Conservation (phyloP, 2,113 vertebrate genomes). For the Colius striatus region DNA sequence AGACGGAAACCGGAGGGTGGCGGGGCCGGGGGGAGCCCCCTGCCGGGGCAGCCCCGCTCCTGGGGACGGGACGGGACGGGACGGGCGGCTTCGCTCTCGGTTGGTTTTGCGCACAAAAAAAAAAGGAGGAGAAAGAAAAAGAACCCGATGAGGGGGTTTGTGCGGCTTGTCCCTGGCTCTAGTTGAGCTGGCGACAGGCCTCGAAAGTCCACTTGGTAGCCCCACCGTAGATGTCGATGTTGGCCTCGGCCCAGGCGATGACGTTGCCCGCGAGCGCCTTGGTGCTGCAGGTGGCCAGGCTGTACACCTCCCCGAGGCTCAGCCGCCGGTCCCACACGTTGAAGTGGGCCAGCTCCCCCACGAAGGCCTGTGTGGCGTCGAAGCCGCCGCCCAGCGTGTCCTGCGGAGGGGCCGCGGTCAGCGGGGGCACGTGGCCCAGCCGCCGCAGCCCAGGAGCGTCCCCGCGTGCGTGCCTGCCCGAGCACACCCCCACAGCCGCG, state of each 20-base stretch:
- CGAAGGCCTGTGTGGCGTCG: conserved; percentile 93
- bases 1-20: conserved; percentile 56
- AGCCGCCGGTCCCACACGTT: conserved; percentile 96
- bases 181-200: conserved; percentile 94
- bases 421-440: fast-evolving
- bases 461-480: too few species aligned
- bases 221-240: conserved; percentile 93
- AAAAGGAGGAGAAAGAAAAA: background rate
- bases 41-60: background rate
- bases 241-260: conserved; percentile 92
- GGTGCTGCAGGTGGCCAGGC: conserved; percentile 93
- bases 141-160: conserved; percentile 29
- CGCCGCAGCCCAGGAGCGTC: too few species aligned
- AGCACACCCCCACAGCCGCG: fast-evolving
- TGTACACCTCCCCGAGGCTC: conserved; percentile 88
- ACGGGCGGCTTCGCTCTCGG: conserved; percentile 15
- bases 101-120: background rate
- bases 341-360: conserved; percentile 93
- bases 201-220: conserved; percentile 97
- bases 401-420: conserved; percentile 64
- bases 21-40: background rate
- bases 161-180: conserved; percentile 57
- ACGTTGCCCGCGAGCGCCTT: conserved; percentile 89
- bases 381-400: conserved; percentile 95
- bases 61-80: background rate